Base-by-base conservation (phyloP, 2,888 invertebrate genomes). In the Melieria picta region DNA sequence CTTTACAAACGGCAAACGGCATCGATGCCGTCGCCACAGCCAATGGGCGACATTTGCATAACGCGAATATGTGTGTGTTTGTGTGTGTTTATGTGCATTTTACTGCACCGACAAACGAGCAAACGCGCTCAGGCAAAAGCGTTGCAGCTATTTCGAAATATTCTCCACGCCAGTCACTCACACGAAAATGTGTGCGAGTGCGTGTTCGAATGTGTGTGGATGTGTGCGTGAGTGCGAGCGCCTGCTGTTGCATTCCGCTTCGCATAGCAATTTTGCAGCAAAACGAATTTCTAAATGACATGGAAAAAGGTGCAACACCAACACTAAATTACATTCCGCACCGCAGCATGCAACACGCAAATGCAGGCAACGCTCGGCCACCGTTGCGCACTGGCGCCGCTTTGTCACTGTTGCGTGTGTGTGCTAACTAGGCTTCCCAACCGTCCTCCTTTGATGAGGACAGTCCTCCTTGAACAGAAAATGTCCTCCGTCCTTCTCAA, bases 271-370 rank as follows among this genome's bases (percentile, higher is more conserved):
- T 10, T 16, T n/a, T 61, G 55, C 71, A 70, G 65, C 70, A 58
- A 57, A 63, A 60, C 55, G 56, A 69, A 69, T 56, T 56, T 65
- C 46, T 65, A 71, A 71, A 71, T 65, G 65, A 68, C 55, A 64
- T 64, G 67, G 68, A 68, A 72, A 66, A 72, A 72, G 72, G 48
- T 72, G 72, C 64, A 68, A 52, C 60, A 58, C 64, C 47, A 46
- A 43, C 58, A 63, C 46, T 73, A 70, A 74, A 74, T 69, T 72
- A 69, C 71, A 71, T 65, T 74, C 71, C 71, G 65, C 71, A 74
- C 71, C 58, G 30, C 30, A 30, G 30, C 30, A 30, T 30, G 30
- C 30, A 30, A 30, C 30, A 30, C 63, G 58, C 69, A 63, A 69
- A 69, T 57, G 60, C 46, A 13, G n/a, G 52, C 58, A 60, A 52